Conservation (phyloP, 2,797 vertebrate genomes). For the Phrynocephalus forsythii region DNA sequence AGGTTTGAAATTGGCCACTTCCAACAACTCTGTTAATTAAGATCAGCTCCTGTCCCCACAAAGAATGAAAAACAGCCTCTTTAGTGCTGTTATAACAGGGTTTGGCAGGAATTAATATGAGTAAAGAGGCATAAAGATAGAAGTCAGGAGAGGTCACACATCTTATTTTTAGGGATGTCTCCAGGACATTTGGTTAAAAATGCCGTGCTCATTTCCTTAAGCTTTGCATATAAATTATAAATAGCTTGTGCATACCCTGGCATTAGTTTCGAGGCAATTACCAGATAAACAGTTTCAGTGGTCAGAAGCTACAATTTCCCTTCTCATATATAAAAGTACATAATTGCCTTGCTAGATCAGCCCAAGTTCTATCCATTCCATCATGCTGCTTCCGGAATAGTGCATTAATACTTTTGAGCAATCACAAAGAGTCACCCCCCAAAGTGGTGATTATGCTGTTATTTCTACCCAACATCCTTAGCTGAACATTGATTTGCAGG, state of each 20-base stretch:
- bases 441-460: neutral
- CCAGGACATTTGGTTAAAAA: conserved; percentile 49
- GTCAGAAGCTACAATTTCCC: conserved; percentile 6
- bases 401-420: neutral
- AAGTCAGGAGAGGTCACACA: conserved; percentile 51
- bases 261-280: conserved; percentile 37
- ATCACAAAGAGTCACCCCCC: neutral
- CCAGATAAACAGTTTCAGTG: conserved; percentile 42
- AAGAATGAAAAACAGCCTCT: conserved; percentile 66
- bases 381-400: neutral
- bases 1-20: conserved; percentile 53
- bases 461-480: neutral
- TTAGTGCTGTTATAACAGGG: conserved; percentile 60
- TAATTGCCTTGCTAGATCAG: neutral
- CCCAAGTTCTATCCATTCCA: neutral
- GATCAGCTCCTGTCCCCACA: conserved; percentile 61
- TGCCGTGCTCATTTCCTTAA: conserved; percentile 51
- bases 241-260: conserved; percentile 46
- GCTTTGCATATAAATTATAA: conserved; percentile 64
- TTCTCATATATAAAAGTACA: neutral
- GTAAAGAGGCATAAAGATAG: conserved; percentile 46
- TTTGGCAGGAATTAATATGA: conserved; percentile 70
- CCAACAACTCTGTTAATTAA: conserved; percentile 70
- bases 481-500: too few relatives aligned
- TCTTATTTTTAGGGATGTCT: conserved; percentile 59